phyloP scores from a whole-genome alignment of 2,888 invertebrate species.

The Chloroclystis v-ata region DNA sequence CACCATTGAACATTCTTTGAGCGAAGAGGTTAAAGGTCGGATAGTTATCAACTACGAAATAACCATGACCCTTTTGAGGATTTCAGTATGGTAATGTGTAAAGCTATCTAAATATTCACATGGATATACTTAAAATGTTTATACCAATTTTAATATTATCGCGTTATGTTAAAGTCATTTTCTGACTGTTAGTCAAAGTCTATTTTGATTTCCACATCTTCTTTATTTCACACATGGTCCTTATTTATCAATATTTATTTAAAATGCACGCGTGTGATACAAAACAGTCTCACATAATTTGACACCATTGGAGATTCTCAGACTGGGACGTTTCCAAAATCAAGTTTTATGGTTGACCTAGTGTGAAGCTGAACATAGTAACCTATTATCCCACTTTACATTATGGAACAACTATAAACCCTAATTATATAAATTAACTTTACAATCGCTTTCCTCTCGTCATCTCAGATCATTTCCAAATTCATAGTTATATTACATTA shows the following conservation, averaged over 20 bases:
- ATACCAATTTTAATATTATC: no score
- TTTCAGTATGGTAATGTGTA: constrained; percentile 14
- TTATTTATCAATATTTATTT: no score
- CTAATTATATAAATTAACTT: constrained; percentile 11
- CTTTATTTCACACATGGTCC: no score
- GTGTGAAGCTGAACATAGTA: constrained; percentile 13
- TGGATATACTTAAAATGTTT: no score
- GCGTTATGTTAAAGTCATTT: no score
- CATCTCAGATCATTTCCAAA: no score
- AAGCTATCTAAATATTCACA: neutral
- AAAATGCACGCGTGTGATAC: no score
- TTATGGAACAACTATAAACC: constrained; percentile 16
- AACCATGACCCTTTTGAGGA: constrained; percentile 27
- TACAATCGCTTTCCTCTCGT: constrained; percentile 8
- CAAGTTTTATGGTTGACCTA: constrained; percentile 24
- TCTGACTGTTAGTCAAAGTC: no score
- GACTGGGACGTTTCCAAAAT: constrained; percentile 21
- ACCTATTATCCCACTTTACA: constrained; percentile 28
- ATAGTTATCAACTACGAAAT: constrained; percentile 37
- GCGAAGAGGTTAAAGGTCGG: constrained; percentile 45
- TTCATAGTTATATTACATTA: no score
- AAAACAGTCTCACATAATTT: no score
- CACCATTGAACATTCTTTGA: constrained; percentile 46
- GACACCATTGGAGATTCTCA: constrained; percentile 1
- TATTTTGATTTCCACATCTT: no score